phyloP scores from a whole-genome alignment of 2,888 invertebrate genomes.

The Xanthostigma xanthostigma region DNA sequence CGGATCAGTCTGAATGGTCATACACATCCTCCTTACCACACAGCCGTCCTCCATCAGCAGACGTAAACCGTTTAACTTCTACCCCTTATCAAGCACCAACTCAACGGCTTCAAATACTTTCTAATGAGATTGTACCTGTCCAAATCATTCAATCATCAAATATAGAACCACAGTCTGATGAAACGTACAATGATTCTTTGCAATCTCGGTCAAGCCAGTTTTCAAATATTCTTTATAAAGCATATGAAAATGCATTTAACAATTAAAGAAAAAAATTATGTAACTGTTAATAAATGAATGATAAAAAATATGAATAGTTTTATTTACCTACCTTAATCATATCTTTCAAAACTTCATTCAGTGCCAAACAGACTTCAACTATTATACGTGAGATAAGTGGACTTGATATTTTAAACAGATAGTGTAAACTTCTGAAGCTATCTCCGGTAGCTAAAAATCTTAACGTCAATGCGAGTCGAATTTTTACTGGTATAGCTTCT shows the following conservation, averaged over 20 bases:
- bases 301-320: no score
- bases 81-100: slow-evolving; percentile 1
- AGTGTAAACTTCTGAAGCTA: slow-evolving; percentile 8
- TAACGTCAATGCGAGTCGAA: slow-evolving; percentile 14
- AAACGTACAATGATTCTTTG: slow-evolving; percentile 1
- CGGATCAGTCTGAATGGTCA: slow-evolving; percentile 1
- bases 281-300: no score
- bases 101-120: slow-evolving; percentile 1
- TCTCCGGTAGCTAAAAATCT: slow-evolving; percentile 8
- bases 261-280: background rate
- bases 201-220: slow-evolving; percentile 1
- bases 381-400: slow-evolving; percentile 1
- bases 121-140: slow-evolving; percentile 1
- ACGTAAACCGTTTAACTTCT: slow-evolving; percentile 1
- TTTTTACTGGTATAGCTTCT: slow-evolving; percentile 16
- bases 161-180: slow-evolving; percentile 1
- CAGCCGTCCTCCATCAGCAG: background rate
- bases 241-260: background rate
- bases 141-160: background rate
- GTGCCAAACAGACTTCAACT: background rate
- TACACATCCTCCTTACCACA: slow-evolving; percentile 1
- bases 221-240: background rate
- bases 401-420: slow-evolving; percentile 6
- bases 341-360: background rate
- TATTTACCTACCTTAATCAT: background rate